Percentiles rank a stretch among this genome's conserved stretches.
phyloP scores from a whole-genome alignment of 2,797 vertebrate genomes.

The Spinibarbus caldwelli region DNA sequence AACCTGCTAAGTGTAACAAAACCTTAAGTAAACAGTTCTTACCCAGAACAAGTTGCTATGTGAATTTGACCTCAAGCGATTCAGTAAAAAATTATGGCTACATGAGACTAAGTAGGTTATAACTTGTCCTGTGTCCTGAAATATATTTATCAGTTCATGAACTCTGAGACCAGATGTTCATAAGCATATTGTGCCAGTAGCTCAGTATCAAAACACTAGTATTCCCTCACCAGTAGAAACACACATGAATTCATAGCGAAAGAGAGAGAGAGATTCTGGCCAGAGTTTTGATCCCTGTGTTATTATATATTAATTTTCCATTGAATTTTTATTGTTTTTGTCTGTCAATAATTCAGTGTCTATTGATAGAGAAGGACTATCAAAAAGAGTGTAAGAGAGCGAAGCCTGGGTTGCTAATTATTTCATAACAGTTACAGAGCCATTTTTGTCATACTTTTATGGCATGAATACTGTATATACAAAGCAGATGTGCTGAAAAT shows the following conservation, averaged over 20 bases:
- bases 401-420: neutral
- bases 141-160: neutral
- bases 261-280: neutral
- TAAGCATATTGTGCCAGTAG: neutral
- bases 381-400: neutral
- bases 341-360: slow-evolving; percentile 41
- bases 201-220: slow-evolving; percentile 2
- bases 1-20: neutral
- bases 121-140: neutral
- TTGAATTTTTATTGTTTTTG: slow-evolving; percentile 40
- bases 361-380: neutral
- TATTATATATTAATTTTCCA: slow-evolving; percentile 24
- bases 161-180: slow-evolving; percentile 9
- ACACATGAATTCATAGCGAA: neutral
- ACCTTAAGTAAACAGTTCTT: neutral
- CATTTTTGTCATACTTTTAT: neutral
- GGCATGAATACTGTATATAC: neutral
- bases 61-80: neutral
- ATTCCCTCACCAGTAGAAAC: neutral
- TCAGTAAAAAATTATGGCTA: neutral
- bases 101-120: neutral
- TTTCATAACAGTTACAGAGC: slow-evolving; percentile 22
- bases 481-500: neutral
- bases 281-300: neutral
- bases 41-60: neutral